These are phyloP conservation scores for Willisornis vidua DNA, from an alignment of 2,113 vertebrate species.

Conservation along the genomic window DNA sequence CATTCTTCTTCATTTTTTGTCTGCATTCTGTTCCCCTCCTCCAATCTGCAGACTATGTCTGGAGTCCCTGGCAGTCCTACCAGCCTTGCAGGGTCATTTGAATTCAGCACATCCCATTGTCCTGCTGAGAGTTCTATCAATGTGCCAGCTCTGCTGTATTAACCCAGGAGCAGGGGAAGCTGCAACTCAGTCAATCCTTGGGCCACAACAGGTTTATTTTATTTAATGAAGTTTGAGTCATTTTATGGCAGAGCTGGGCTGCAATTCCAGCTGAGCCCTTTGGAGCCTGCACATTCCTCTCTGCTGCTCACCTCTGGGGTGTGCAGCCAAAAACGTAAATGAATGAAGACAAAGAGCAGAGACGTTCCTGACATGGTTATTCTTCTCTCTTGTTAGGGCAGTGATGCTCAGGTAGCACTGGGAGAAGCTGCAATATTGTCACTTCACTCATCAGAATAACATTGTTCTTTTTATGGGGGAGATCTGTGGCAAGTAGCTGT, in stretches of 20 bases:
- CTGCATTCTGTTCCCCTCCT: neutral
- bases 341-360: slow-evolving; percentile 60
- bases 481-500: neutral
- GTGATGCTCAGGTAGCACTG: neutral
- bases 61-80: neutral
- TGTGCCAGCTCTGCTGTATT: slow-evolving; percentile 36
- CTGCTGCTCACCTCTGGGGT: slow-evolving; percentile 4
- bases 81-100: slow-evolving; percentile 23
- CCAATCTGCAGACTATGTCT: neutral
- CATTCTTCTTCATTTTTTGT: neutral
- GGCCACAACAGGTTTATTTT: slow-evolving; percentile 52
- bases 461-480: neutral
- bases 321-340: slow-evolving; percentile 45
- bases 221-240: slow-evolving; percentile 56
- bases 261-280: slow-evolving; percentile 57
- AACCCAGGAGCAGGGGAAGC: slow-evolving; percentile 46
- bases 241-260: slow-evolving; percentile 42
- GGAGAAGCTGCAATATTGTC: neutral
- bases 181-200: slow-evolving; percentile 41
- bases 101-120: slow-evolving; percentile 54
- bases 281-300: slow-evolving; percentile 32
- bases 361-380: neutral
- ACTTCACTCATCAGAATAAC: neutral
- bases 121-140: slow-evolving; percentile 58
- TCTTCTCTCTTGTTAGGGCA: neutral